These are phyloP conservation scores for Caranx ignobilis DNA, from an alignment of 2,113 vertebrate species.

Conservation along the genomic window DNA sequence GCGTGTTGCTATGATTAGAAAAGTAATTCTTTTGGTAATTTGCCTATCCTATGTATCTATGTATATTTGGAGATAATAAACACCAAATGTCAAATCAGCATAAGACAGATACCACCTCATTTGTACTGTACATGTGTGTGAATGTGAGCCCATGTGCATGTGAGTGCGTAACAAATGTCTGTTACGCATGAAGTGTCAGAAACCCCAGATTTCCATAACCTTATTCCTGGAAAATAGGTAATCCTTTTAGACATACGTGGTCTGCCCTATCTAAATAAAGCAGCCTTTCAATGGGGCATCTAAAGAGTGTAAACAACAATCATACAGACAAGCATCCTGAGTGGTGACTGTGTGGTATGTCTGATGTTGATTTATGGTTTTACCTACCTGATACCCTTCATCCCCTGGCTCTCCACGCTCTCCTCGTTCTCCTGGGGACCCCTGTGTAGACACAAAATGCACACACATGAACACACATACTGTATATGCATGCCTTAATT, in stretches of 20 bases:
- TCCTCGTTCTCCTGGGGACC: constrained; percentile 88
- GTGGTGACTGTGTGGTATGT: constrained; percentile 8
- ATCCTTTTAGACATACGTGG: constrained; percentile 58
- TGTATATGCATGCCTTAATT: constrained; percentile 11
- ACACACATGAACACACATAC: constrained; percentile 47
- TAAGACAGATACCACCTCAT: neutral
- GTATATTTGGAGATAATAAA: neutral
- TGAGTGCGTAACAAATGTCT: neutral
- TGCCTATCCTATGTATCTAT: too few species aligned
- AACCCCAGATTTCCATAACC: constrained; percentile 25
- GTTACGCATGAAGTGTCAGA: constrained; percentile 19
- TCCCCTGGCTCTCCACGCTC: constrained; percentile 92
- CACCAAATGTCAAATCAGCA: neutral
- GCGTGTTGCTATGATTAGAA: too few species aligned
- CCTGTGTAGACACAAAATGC: constrained; percentile 84
- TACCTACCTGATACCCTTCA: constrained; percentile 91
- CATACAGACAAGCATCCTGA: neutral
- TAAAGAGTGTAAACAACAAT: constrained; percentile 10
- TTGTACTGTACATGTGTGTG: neutral
- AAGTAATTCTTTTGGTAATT: too few species aligned
- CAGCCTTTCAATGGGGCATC: constrained; percentile 1
- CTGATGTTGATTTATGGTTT: constrained; percentile 18
- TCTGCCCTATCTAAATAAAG: constrained; percentile 28
- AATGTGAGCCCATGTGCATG: neutral
- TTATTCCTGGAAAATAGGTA: constrained; percentile 26